Evolutionary conservation across 1,140 invertebrate genomes (phyloP), one percentile per base, ranked within the genome.

Genomic region (Drosophila kikkawai): DNA sequence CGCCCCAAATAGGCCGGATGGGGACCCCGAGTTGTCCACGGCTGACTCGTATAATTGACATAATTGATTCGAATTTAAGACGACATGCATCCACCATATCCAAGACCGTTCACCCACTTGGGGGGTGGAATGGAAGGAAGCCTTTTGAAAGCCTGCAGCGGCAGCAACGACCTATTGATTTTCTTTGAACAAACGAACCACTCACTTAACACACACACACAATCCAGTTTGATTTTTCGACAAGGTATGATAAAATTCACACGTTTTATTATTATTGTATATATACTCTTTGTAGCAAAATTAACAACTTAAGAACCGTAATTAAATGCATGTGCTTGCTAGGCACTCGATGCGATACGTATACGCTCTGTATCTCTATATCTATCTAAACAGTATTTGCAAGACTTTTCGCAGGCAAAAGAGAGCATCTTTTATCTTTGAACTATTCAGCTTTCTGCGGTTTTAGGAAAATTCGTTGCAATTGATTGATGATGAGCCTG

Each of bases 321-420:
- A 80, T 78, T 87, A 87, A 87, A 87, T 87, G 84, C 84, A 87
- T 59, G 77, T 78, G 83, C 56, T 19, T 34, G 61, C 29, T 37
- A 70, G 59, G 47, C 64, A 69, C 34, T 48, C 64, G 44, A 29
- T 56, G 53, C 53, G 19, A 39, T 39, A 56, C 39, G 41, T 63
- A 68, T 79, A 70, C 37, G 34, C 36, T 51, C 12, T 69, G 67
- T 70, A 69, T 69, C 19, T 55, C 9, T 34, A 47, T 26, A 64
- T 29, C 66, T 61, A 69, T 48, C 37, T 59, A 56, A 45, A 68
- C 4, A 56, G 42, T 55, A 59, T 50, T 37, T 29, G 64, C 61
- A 36, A 58, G 41, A 59, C 50, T 47, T 41, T 39, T 44, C 39
- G 36, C 50, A 12, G 3, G 22, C 53, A 11, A 6, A 4, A 37